Percentiles rank a stretch among this genome's conserved stretches.
Evolutionary conservation across 2,888 invertebrate species (phyloP).

Genomic region (Tiliacea aurago): DNA sequence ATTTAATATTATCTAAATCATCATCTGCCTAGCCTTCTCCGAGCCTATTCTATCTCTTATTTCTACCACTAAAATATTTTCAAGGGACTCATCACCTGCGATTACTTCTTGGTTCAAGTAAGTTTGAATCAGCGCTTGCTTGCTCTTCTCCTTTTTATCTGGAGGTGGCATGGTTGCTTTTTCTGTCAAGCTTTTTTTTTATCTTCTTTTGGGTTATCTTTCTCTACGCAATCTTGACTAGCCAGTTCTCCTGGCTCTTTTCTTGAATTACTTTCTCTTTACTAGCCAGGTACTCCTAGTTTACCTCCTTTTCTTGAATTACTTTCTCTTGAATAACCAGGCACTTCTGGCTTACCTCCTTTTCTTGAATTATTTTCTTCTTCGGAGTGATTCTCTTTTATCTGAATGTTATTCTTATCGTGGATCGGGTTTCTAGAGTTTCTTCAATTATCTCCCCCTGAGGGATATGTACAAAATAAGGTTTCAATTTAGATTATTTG

Average conservation of each 20-base stretch:
- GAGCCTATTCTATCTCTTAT: not conserved
- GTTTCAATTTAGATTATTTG: not conserved
- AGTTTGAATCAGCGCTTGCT: constrained; percentile 93
- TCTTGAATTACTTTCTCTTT: not conserved
- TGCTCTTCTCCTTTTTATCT: constrained; percentile 77
- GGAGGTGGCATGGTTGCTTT: constrained; percentile 77
- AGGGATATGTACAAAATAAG: not conserved
- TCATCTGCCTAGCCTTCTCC: not conserved
- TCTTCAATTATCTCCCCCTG: not conserved
- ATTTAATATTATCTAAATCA: not conserved
- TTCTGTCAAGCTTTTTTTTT: not conserved
- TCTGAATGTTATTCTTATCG: not conserved
- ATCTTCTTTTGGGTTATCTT: not conserved
- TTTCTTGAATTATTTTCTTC: not conserved
- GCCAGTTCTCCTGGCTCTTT: constrained; percentile 3
- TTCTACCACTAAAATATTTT: not conserved
- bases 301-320: not conserved
- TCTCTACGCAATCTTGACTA: constrained; percentile 20
- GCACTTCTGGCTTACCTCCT: not conserved
- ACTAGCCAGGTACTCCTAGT: constrained; percentile 2
- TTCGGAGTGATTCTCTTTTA: constrained; percentile 1
- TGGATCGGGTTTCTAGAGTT: not conserved
- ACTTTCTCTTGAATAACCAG: not conserved
- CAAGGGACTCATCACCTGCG: constrained; percentile 75
- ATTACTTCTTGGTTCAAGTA: constrained; percentile 93